Base-by-base conservation (phyloP, 2,113 vertebrate species). In the Calonectris borealis region DNA sequence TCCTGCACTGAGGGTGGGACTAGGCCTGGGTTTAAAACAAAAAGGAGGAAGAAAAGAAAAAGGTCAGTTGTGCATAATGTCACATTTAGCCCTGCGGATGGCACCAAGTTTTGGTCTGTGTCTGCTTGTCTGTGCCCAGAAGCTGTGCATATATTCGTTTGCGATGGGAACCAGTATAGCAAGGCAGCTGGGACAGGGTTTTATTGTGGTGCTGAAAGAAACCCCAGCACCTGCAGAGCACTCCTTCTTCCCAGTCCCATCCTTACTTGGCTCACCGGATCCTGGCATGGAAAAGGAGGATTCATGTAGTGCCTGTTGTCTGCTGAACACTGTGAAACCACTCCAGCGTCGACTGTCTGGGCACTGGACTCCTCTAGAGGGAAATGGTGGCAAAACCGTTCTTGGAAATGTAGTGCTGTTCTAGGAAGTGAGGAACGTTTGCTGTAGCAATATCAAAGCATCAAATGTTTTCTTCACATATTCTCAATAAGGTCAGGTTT, bases 261-360 rank as follows among this genome's bases (percentile, higher is more conserved):
- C 32, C 29, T 92, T 38, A 11, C 19, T 19, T 26, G 84, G 34
- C 32, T 75, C 32, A 48, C 15, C 3, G 3, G n/a, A 17, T 26
- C 27, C 60, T 78, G 72, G 46, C 4, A 18, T 19, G 24, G 20
- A 55, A 61, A 75, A 84, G 60, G 17, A 77, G n/a, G n/a, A 34
- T 76, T 40, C 21, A 16, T 7, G 20, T 16, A 51, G 44, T 20
- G 38, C 49, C 34, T 36, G 11, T 49, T 61, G 26, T 48, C 27
- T 78, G 52, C 36, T 61, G 10, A 86, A 52, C 29, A 34, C 57
- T 76, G 27, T 58, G 61, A 84, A 96, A 75, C 8, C 25, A 48
- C 51, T 70, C 66, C 52, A 91, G 57, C 4, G 2, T 46, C 0
- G 0, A 31, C 12, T 27, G 11, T 38, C 57, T 52, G 68, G n/a